phyloP scores from a whole-genome alignment of 2,888 invertebrate genomes.

The Dusona sp. region DNA sequence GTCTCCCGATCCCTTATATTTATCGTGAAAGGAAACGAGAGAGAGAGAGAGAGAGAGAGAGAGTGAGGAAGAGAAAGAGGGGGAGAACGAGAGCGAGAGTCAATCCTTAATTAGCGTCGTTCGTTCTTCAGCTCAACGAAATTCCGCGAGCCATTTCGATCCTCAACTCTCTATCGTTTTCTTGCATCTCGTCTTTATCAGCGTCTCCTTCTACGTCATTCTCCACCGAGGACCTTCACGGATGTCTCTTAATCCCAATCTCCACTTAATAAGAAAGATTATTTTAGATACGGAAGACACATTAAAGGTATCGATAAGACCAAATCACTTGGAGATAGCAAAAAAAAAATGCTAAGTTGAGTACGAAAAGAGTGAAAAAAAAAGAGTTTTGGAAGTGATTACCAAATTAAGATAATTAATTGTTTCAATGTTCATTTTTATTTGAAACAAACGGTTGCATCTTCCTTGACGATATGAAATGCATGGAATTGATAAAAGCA shows the following conservation, averaged over 20 bases:
- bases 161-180: constrained; percentile 14
- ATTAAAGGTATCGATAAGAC: constrained; percentile 28
- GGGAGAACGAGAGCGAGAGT: constrained; percentile 34
- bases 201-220: constrained; percentile 6
- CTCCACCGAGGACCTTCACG: background rate
- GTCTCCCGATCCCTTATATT: too few species aligned
- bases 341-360: background rate
- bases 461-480: too few species aligned
- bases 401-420: background rate
- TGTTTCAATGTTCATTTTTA: background rate
- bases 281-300: constrained; percentile 22
- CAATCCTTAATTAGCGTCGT: constrained; percentile 64
- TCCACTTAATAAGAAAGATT: constrained; percentile 34
- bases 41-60: too few species aligned
- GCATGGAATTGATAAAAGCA: too few species aligned
- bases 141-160: constrained; percentile 42
- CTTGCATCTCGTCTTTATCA: constrained; percentile 9
- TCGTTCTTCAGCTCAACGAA: constrained; percentile 40
- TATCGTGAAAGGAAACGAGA: too few species aligned
- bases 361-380: background rate
- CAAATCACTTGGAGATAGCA: background rate
- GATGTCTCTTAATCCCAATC: constrained; percentile 37
- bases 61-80: too few species aligned
- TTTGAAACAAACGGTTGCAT: background rate
- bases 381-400: background rate